Conservation (phyloP, 1,140 invertebrate genomes). For the Dolichoris vasculosae region DNA sequence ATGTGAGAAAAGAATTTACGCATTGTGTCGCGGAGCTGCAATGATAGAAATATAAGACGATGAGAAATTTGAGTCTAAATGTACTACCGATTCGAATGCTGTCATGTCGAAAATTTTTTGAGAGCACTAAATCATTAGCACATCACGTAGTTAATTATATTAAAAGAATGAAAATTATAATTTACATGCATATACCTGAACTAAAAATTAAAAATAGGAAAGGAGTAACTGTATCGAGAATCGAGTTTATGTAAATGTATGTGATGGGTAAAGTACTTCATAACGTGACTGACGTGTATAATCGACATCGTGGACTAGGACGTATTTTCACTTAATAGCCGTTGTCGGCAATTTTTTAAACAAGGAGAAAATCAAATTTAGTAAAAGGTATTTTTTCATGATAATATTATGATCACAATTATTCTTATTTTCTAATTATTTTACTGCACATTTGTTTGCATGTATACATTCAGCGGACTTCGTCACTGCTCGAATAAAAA, state of each 20-base stretch:
- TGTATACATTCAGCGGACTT: conserved; percentile 62
- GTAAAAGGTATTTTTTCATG: conserved; percentile 53
- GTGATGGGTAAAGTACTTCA: background rate
- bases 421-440: conserved; percentile 59
- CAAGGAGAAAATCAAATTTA: conserved; percentile 45
- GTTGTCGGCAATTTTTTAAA: conserved; percentile 27
- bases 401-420: conserved; percentile 51
- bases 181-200: conserved; percentile 31
- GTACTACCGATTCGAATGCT: conserved; percentile 39
- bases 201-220: background rate
- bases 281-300: background rate
- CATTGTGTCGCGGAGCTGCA: conserved; percentile 11
- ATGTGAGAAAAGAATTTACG: conserved; percentile 36
- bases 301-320: background rate
- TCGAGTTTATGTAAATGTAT: conserved; percentile 14
- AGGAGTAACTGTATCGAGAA: conserved; percentile 2
- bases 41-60: conserved; percentile 39
- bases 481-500: conserved; percentile 39
- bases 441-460: conserved; percentile 59
- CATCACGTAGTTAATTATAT: conserved; percentile 29
- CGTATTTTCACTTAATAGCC: background rate
- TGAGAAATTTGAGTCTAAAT: conserved; percentile 33
- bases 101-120: conserved; percentile 28
- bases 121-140: conserved; percentile 24
- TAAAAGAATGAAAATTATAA: conserved; percentile 28